These are phyloP conservation scores for Agrypnus murinus DNA, from an alignment of 2,888 invertebrate genomes.

Conservation along the genomic window DNA sequence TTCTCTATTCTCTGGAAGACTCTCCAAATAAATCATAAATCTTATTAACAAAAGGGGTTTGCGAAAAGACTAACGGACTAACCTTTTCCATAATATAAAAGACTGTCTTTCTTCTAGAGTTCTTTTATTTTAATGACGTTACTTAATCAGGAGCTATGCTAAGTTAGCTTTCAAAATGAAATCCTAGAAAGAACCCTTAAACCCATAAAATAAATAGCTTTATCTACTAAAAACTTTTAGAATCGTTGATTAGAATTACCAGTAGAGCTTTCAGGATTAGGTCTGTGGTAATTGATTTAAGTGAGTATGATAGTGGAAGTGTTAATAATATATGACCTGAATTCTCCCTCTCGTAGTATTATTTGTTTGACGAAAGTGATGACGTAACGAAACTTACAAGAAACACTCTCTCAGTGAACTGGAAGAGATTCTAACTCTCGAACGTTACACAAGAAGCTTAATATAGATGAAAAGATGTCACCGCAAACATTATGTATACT, in stretches of 20 bases:
- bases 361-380: slow-evolving; percentile 1
- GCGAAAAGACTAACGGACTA: too few species aligned
- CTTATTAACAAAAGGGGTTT: too few species aligned
- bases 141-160: too few species aligned
- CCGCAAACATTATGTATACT: neutral
- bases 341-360: slow-evolving; percentile 1
- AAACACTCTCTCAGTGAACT: neutral
- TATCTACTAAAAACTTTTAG: neutral
- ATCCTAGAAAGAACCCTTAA: too few species aligned
- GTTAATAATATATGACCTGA: slow-evolving; percentile 7
- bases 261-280: neutral
- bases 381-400: slow-evolving; percentile 8
- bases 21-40: too few species aligned
- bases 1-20: too few species aligned
- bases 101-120: too few species aligned
- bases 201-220: too few species aligned
- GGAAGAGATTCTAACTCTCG: slow-evolving; percentile 3
- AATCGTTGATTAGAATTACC: neutral
- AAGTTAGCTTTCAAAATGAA: too few species aligned
- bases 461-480: slow-evolving; percentile 2
- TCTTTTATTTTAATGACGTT: too few species aligned
- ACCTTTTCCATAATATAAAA: too few species aligned
- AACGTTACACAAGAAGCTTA: neutral
- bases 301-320: neutral
- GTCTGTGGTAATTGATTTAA: too few species aligned